phyloP scores from a whole-genome alignment of 2,888 invertebrate genomes.

The Ormyrus thymus region DNA sequence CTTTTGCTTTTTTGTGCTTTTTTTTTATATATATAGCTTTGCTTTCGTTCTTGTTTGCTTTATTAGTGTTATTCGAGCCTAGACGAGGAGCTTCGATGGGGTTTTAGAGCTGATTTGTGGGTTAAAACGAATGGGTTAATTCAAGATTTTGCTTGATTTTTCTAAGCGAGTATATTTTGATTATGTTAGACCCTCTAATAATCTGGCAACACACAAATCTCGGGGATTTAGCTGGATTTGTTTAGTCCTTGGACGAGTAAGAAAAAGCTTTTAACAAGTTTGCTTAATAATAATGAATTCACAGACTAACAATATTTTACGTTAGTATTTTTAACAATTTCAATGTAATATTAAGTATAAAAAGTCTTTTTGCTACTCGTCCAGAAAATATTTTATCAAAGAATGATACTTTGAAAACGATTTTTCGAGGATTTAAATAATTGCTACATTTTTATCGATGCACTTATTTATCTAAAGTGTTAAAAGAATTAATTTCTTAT shows the following conservation, averaged over 20 bases:
- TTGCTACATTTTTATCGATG: constrained; percentile 9
- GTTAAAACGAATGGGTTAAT: not conserved
- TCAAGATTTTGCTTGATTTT: not conserved
- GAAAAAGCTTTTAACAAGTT: no score
- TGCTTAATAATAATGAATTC: no score
- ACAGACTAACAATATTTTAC: no score
- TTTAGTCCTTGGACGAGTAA: no score
- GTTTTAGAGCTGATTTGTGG: not conserved
- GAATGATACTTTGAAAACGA: no score
- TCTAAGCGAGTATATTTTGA: no score
- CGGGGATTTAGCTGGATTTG: no score
- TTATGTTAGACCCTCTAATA: constrained; percentile 23
- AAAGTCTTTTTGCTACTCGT: no score
- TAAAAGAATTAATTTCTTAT: constrained; percentile 26
- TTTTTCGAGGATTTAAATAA: no score
- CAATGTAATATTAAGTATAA: no score
- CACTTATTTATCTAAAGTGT: constrained; percentile 25
- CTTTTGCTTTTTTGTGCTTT: constrained; percentile 3
- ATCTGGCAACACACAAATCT: not conserved
- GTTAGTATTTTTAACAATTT: no score
- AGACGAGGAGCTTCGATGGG: not conserved
- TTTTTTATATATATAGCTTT: not conserved
- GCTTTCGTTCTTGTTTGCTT: not conserved
- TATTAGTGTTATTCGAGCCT: not conserved
- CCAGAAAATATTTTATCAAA: no score